A percentile compares a stretch with the other conserved stretches of the same genome.
Evolutionary conservation across 1,140 invertebrate species (phyloP).

Genomic region (Drosophila pruinosa): DNA sequence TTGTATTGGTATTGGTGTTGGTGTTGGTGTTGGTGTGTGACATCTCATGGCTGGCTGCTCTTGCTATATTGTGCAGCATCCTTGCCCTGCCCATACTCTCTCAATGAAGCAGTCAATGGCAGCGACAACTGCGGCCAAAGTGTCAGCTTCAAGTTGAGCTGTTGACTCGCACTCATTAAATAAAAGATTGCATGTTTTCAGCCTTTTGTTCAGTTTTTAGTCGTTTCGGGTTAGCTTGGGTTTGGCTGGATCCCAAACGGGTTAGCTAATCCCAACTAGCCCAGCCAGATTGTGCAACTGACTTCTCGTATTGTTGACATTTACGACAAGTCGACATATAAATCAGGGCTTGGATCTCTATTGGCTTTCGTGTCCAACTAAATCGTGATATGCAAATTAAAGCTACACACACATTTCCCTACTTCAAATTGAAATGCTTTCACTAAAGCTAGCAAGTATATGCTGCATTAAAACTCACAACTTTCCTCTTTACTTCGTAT

Average conservation of each 20-base stretch:
- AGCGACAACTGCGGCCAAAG: constrained; percentile 47
- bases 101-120: constrained; percentile 14
- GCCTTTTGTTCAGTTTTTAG: constrained; percentile 64
- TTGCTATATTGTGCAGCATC: no score
- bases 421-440: neutral
- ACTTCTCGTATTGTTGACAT: constrained; percentile 21
- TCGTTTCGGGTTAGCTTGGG: neutral
- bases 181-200: constrained; percentile 79
- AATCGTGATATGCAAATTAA: constrained; percentile 1
- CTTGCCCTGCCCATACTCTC: constrained; percentile 14
- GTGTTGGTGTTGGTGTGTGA: constrained; percentile 13
- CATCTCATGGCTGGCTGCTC: constrained; percentile 35
- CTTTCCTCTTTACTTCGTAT: neutral
- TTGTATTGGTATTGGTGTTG: constrained; percentile 22
- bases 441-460: constrained; percentile 1
- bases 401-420: neutral
- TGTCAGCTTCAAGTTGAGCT: constrained; percentile 79
- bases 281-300: constrained; percentile 11
- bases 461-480: neutral
- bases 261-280: constrained; percentile 51
- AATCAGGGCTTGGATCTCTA: neutral
- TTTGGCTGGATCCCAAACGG: neutral
- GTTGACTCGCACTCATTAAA: constrained; percentile 79
- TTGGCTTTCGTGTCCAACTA: neutral
- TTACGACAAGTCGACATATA: neutral